A percentile compares a stretch with the other conserved stretches of the same genome.
These are phyloP conservation scores for Trissonchulus latispiculum DNA, from an alignment of 2,888 invertebrate genomes.

Conservation along the genomic window DNA sequence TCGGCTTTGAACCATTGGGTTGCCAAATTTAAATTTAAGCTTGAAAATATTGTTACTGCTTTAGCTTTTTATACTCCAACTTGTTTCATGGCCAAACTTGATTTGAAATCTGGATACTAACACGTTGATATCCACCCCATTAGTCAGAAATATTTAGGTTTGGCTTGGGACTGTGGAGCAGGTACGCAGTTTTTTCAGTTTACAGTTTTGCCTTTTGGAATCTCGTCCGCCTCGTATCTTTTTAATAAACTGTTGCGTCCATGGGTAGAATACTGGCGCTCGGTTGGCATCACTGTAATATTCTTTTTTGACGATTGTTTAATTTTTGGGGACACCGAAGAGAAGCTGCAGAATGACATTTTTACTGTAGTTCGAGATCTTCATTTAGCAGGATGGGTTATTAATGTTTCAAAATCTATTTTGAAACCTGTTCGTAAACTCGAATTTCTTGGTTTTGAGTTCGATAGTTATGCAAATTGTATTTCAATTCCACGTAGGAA, in stretches of 20 bases:
- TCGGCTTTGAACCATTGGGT: not conserved
- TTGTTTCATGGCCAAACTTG: slow-evolving; percentile 9
- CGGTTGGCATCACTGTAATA: not conserved
- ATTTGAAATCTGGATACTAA: slow-evolving; percentile 1
- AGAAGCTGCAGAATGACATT: not conserved
- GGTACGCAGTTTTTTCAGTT: not conserved
- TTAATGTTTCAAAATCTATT: not conserved
- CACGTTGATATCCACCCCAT: not conserved
- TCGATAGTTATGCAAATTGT: not conserved
- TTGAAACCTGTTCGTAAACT: not conserved
- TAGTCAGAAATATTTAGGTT: not conserved
- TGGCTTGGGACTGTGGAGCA: not conserved
- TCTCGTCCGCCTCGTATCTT: not conserved
- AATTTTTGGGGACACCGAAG: too few relatives aligned
- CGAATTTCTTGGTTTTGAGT: not conserved
- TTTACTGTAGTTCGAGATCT: not conserved
- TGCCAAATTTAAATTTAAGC: not conserved
- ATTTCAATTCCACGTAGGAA: not conserved
- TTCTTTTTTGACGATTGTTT: slow-evolving; percentile 8
- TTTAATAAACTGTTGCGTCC: not conserved
- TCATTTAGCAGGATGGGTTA: not conserved
- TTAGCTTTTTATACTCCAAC: not conserved
- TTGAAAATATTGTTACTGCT: not conserved
- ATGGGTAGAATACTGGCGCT: not conserved
- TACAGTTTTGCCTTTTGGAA: slow-evolving; percentile 12